Base-by-base conservation (phyloP, 1,140 invertebrate species). In the Calosoma granatense region DNA sequence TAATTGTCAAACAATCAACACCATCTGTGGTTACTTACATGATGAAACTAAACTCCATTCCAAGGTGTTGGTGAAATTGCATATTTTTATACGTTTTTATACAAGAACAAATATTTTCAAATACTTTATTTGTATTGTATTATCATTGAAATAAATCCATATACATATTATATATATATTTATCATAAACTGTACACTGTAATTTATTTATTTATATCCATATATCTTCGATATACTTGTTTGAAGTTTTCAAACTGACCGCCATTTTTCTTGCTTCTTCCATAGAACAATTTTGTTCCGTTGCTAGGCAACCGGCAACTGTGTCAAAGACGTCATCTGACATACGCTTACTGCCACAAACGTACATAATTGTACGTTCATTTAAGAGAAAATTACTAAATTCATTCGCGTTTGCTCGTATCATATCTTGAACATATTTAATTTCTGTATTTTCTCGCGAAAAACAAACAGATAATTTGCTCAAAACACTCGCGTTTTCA, bases 311-410 rank as follows among this genome's bases (percentile, higher is more conserved):
- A 67, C 19, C 72, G 59, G 56, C 72, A 2, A 92, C 70, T 1
- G 75, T 70, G 19, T 79, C 74, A 57, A 76, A 75, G 1, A 92
- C 83, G 68, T 84, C 78, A 61, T 81, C 79, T 0, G 82, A 80
- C 78, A 92, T 88, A 57, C 77, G 78, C 59, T 82, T 84, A 14
- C 82, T 79, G 75, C 90, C 87, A 72, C 89, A 90, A 2, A 92
- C 72, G 70, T 81, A 91, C n/a, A n/a, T n/a, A n/a, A 93, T 68
- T 22, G 70, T 68, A 2, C 80, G 83, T 51, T 61, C 60, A 26
- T 82, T 65, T 12, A 83, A 63, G 6, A 90, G 65, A 41, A 82
- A 68, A 6, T 78, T 65, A 26, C 80, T 73, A 20, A 92, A 55
- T 52, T 78, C 66, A 54, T 72, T 61, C 1, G 74, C 73, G 66